Conservation (phyloP, 2,888 invertebrate genomes). For the Phrixothrix hirtus region DNA sequence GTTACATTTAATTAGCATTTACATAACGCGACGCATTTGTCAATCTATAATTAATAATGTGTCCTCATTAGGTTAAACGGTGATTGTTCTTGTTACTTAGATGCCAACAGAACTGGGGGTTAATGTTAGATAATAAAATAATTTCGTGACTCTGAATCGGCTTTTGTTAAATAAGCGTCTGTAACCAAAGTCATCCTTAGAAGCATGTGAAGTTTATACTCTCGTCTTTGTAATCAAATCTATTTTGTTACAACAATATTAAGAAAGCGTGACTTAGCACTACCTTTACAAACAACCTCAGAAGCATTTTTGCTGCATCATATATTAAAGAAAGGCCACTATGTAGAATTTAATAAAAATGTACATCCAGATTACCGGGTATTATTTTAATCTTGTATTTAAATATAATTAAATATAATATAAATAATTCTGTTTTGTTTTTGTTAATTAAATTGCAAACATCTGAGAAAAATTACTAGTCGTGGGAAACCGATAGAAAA, state of each 20-base stretch:
- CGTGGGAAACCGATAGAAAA: too few relatives aligned
- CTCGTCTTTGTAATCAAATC: slow-evolving; percentile 37
- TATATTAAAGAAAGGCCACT: slow-evolving; percentile 4
- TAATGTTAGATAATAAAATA: too few relatives aligned
- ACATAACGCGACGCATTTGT: not conserved
- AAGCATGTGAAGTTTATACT: slow-evolving; percentile 9
- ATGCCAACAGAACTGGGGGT: not conserved
- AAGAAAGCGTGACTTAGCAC: slow-evolving; percentile 33
- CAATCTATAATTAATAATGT: not conserved
- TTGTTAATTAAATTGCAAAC: too few relatives aligned
- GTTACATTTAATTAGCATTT: not conserved
- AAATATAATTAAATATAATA: too few relatives aligned
- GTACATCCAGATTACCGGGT: too few relatives aligned
- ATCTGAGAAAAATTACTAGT: too few relatives aligned
- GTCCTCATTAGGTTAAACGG: not conserved
- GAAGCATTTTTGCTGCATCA: slow-evolving; percentile 28
- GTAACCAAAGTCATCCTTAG: slow-evolving; percentile 9
- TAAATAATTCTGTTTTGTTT: too few relatives aligned
- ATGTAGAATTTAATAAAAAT: slow-evolving; percentile 2
- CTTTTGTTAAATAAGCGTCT: too few relatives aligned
- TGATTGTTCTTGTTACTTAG: not conserved
- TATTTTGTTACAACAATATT: slow-evolving; percentile 39
- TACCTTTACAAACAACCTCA: slow-evolving; percentile 28
- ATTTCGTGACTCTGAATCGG: too few relatives aligned
- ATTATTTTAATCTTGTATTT: too few relatives aligned